phyloP scores from a whole-genome alignment of 2,797 vertebrate species.

The Enteromius mattozi region DNA sequence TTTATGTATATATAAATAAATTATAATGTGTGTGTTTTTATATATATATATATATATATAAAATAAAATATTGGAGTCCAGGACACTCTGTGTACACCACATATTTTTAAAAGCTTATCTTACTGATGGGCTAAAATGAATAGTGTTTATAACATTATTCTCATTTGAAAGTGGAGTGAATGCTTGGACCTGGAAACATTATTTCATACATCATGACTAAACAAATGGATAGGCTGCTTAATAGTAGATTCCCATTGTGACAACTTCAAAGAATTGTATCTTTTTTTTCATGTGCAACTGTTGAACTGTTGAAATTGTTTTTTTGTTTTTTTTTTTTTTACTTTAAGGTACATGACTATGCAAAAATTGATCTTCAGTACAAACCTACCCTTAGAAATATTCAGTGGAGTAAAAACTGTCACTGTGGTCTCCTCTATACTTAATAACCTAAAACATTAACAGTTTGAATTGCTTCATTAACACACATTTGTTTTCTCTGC shows the following conservation, averaged over 20 bases:
- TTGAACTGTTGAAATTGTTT: background rate
- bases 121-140: background rate
- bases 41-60: background rate
- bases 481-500: slow-evolving; percentile 53
- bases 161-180: background rate
- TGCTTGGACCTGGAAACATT: background rate
- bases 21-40: too few species aligned
- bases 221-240: background rate
- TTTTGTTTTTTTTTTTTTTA: background rate
- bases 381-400: background rate
- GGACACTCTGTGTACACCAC: background rate
- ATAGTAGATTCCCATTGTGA: background rate
- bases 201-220: background rate
- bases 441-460: background rate
- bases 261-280: background rate
- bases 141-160: background rate
- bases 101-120: background rate
- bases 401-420: background rate
- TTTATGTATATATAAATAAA: background rate
- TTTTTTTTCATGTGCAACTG: background rate
- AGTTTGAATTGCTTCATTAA: background rate
- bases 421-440: background rate
- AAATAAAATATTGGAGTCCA: background rate
- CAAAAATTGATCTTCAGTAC: background rate
- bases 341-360: background rate